A percentile compares a stretch with the other conserved stretches of the same genome.
Evolutionary conservation across 2,113 vertebrate species (phyloP).

Genomic region (Dasyurus viverrinus): DNA sequence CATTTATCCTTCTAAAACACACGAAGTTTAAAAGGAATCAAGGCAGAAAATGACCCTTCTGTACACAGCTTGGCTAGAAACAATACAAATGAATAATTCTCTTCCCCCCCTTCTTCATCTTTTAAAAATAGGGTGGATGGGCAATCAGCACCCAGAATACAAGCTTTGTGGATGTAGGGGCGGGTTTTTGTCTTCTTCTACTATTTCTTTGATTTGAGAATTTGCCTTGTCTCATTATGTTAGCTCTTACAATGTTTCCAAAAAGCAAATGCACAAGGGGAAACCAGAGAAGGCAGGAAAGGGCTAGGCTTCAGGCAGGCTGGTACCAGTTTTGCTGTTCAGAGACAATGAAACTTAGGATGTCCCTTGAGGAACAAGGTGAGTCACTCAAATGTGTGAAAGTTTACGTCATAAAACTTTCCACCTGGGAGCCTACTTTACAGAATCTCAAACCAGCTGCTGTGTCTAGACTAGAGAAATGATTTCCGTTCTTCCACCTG

Average conservation of each 20-base stretch:
- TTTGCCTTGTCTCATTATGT: slow-evolving; percentile 57
- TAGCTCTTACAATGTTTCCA: neutral
- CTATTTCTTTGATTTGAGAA: slow-evolving; percentile 38
- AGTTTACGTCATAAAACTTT: slow-evolving; percentile 13
- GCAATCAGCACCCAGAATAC: neutral
- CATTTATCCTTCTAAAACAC: slow-evolving; percentile 76
- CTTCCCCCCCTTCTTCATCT: slow-evolving; percentile 3
- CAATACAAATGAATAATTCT: slow-evolving; percentile 57
- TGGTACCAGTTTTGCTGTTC: neutral
- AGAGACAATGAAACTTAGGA: slow-evolving; percentile 12
- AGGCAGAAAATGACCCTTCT: slow-evolving; percentile 77
- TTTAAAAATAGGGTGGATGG: slow-evolving; percentile 41
- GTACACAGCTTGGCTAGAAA: slow-evolving; percentile 59
- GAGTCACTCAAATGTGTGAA: neutral
- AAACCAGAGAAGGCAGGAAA: neutral
- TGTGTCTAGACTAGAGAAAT: slow-evolving; percentile 17
- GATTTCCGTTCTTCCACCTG: slow-evolving; percentile 20
- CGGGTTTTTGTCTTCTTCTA: slow-evolving; percentile 38
- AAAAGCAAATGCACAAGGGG: neutral
- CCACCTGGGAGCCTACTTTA: neutral
- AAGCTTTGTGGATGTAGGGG: slow-evolving; percentile 63
- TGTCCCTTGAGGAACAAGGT: neutral
- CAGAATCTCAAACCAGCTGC: neutral
- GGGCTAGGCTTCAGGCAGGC: neutral
- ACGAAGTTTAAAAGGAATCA: slow-evolving; percentile 73